Base-by-base conservation (phyloP, 2,888 invertebrate species). In the Heliothis peltigera region DNA sequence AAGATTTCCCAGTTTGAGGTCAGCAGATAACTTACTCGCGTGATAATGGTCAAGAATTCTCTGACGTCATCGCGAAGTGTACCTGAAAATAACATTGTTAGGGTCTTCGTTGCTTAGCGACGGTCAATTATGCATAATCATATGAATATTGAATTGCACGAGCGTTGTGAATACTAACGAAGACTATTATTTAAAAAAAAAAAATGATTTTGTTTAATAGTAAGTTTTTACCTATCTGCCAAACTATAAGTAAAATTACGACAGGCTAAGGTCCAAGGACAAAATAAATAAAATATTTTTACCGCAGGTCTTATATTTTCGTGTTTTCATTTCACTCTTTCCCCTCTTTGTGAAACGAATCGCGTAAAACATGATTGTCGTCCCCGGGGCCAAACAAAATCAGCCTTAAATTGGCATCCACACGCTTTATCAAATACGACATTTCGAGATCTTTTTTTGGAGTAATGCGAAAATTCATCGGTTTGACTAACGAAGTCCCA, bases 401-500 rank as follows among this genome's bases (percentile, higher is more conserved):
- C 12, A 43, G 10, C 32, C 35, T 42, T 22, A 59, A 67, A 71
- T 52, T 49, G 61, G 32, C 52, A 21, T 44, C 15, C 58, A 46
- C 61, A 51, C 70, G 15, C 12, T 42, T 39, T 53, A 60, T 62
- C 59, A 60, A 57, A 68, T 46, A 44, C 39, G 6, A 43, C 58
- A 43, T 65, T 66, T 69, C 28, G 6, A 1, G 52, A 43, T 66
- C 47, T 57, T 73, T 69, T 56, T 65, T 51, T 48, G 54, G 42
- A 8, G 19, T 25, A 32, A 51, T 32, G 59, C 32, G 35, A 46
- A 42, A 46, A 61, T 19, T 61, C 48, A 19, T 21, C 8, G 22
- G 65, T 65, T 52, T 76, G 54, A 61, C 25, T 64, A 68, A 70
- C 58, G 53, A 65, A 69, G 71, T 63, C 53, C 53, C 48, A 18